Conservation (phyloP, 2,113 vertebrate species). For the Pogonocichla stellata region DNA sequence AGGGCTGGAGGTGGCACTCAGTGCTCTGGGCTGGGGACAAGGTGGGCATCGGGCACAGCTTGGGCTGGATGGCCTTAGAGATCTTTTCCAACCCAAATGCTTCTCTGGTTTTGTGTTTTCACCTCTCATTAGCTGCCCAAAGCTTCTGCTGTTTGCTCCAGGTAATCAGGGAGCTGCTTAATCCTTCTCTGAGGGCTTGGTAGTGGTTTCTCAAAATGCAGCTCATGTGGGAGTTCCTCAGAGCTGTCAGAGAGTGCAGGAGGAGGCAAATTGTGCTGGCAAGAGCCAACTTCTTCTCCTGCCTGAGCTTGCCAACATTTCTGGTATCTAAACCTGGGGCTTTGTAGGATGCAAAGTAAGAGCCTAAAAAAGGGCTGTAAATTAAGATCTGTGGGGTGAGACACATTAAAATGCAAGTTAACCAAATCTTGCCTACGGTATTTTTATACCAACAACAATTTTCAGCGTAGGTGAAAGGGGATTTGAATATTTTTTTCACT, state of each 20-base stretch:
- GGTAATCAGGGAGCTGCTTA: background rate
- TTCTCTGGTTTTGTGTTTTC: background rate
- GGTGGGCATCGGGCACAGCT: background rate
- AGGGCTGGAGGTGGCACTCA: background rate
- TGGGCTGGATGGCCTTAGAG: rapidly evolving
- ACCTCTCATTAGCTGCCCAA: background rate
- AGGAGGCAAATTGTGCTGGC: slow-evolving; percentile 17
- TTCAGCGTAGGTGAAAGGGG: background rate
- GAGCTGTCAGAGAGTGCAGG: slow-evolving; percentile 33
- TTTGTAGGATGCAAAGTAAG: background rate
- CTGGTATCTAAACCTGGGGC: background rate
- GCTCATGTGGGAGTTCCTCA: background rate
- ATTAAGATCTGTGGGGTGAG: slow-evolving; percentile 25
- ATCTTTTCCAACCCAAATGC: background rate
- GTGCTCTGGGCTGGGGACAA: background rate
- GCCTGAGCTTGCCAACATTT: background rate
- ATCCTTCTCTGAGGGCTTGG: background rate
- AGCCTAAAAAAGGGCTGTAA: slow-evolving; percentile 1
- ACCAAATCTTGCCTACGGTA: background rate
- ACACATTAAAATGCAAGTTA: background rate
- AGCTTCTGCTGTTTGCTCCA: background rate
- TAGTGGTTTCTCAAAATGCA: background rate
- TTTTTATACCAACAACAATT: slow-evolving; percentile 8
- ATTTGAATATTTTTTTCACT: background rate
- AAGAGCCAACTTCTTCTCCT: background rate